Evolutionary conservation across 2,113 vertebrate genomes (phyloP).

Genomic region (Pseudonaja textilis): DNA sequence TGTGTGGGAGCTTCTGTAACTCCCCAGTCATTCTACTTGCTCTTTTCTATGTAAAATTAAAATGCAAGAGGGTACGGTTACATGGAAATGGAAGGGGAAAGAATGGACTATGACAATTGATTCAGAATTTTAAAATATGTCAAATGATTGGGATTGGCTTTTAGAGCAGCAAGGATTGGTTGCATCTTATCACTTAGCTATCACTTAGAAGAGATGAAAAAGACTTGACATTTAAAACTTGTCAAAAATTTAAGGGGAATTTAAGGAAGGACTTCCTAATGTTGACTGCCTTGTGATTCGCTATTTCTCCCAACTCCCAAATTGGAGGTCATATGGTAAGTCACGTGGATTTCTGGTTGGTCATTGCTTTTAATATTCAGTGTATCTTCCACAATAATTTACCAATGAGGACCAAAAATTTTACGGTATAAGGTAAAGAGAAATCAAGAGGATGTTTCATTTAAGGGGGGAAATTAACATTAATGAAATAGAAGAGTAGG

Average conservation of each 20-base stretch:
- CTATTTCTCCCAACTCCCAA: too few relatives aligned
- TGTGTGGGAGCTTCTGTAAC: background rate
- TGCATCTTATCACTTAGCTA: background rate
- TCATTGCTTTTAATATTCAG: too few relatives aligned
- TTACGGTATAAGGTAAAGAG: too few relatives aligned
- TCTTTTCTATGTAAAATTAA: background rate
- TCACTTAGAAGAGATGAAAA: background rate
- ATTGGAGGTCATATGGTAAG: too few relatives aligned
- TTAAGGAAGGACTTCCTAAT: too few relatives aligned
- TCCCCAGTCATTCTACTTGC: background rate
- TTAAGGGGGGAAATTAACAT: too few relatives aligned
- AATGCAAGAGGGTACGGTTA: background rate
- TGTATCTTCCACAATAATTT: too few relatives aligned
- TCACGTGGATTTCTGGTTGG: too few relatives aligned
- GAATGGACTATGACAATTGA: background rate
- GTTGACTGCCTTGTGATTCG: too few relatives aligned
- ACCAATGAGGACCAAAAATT: too few relatives aligned
- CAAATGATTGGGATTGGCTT: background rate
- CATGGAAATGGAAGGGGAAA: background rate
- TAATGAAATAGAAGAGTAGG: too few relatives aligned
- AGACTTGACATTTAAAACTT: background rate
- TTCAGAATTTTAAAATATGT: background rate
- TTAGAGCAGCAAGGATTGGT: background rate
- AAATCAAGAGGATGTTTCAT: too few relatives aligned
- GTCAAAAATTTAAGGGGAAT: background rate